Percentiles rank a stretch among this genome's conserved stretches.
Conservation (phyloP, 2,797 vertebrate genomes). For the Coilia nasus region DNA sequence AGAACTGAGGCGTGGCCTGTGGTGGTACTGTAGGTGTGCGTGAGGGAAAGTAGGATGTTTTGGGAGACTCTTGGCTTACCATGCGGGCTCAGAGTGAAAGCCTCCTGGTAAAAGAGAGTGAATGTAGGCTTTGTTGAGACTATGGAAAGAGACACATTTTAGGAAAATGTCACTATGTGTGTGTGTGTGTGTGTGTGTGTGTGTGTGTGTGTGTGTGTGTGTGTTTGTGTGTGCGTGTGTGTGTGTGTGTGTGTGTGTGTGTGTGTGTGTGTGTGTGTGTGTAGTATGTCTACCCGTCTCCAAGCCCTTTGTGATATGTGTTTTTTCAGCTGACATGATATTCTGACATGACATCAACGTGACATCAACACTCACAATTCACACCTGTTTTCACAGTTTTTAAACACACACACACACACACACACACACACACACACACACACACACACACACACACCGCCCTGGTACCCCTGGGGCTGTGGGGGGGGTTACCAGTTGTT, state of each 20-base stretch:
- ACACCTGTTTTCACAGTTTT: neutral
- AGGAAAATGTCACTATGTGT: neutral
- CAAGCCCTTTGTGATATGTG: neutral
- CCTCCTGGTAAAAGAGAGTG: neutral
- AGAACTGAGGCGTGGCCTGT: too few species aligned
- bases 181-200: constrained; percentile 3
- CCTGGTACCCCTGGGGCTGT: neutral
- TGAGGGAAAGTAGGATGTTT: neutral
- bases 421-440: constrained; percentile 7
- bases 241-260: constrained; percentile 17
- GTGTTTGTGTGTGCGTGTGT: neutral
- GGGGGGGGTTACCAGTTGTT: constrained; percentile 27
- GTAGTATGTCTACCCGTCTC: neutral
- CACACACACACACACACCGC: neutral
- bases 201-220: neutral
- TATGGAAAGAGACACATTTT: neutral
- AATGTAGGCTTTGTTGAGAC: neutral
- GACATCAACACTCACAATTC: neutral
- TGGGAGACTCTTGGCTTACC: neutral
- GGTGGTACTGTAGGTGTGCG: neutral
- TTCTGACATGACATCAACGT: neutral
- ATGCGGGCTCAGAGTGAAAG: constrained; percentile 14
- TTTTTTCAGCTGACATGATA: neutral
- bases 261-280: neutral
- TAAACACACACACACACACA: neutral